These are phyloP conservation scores for Strongylocentrotus purpuratus DNA, from an alignment of 35 echinoderm and acorn worm species.

Conservation along the genomic window DNA sequence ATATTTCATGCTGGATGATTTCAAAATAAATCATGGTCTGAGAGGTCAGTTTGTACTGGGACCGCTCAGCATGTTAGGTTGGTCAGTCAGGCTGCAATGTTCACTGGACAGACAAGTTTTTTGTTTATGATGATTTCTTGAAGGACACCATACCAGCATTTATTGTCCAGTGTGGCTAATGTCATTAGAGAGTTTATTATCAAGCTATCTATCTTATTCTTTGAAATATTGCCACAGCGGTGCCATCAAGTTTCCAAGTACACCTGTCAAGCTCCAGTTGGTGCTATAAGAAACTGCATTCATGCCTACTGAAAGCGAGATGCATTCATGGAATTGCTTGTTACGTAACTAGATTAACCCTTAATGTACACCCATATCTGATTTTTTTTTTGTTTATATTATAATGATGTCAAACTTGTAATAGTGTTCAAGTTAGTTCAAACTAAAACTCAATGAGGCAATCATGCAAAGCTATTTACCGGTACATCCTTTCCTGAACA, in stretches of 20 bases:
- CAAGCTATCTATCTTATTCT: background rate
- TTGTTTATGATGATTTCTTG: background rate
- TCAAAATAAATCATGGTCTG: background rate
- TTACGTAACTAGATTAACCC: background rate
- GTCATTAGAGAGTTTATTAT: background rate
- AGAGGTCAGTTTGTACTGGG: background rate
- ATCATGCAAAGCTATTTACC: no score
- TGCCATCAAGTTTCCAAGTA: background rate
- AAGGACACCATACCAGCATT: background rate
- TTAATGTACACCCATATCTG: no score
- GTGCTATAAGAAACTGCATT: background rate
- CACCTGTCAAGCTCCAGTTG: background rate
- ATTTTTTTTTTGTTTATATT: no score
- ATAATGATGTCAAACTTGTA: no score
- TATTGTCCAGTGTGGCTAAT: background rate
- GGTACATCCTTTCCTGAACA: no score
- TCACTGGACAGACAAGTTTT: background rate
- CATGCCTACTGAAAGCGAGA: background rate
- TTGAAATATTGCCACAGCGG: background rate
- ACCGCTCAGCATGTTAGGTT: background rate
- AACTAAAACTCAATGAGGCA: no score
- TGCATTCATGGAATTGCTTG: background rate
- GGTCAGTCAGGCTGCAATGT: background rate
- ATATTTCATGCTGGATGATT: slow-evolving; percentile 18
- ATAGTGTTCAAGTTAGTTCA: no score